Evolutionary conservation across 2,888 invertebrate species (phyloP), one percentile per base, ranked within the genome.

Genomic region (Megalurothrips usitatus): DNA sequence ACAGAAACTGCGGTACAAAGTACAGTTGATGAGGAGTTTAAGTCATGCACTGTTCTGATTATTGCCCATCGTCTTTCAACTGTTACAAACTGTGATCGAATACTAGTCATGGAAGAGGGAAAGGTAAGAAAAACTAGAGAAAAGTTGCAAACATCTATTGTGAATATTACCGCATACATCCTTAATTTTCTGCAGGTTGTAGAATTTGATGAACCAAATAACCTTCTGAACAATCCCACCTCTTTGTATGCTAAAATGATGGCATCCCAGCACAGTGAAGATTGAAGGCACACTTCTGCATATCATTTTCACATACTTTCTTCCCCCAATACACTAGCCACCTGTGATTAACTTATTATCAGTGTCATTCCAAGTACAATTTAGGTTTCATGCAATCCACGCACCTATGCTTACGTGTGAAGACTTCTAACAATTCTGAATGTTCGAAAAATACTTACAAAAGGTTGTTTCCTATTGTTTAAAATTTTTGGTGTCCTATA

Each of bases 41-140:
- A 85, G 6, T 86, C 89, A 75, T 90, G 90, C 84, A 92, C 92
- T 0, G 88, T 91, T 81, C 84, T 92, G n/a, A 89, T 90, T 58
- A 90, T 92, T 84, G 91, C 92, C 14, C 92, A 91, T 85, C 86
- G 91, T 81, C 85, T 92, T n/a, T 88, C 89, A 84, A 91, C 90
- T 19, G 89, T 91, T 19, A 85, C 88, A 68, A 85, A 86, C 4
- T 90, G 89, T 86, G 88, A 91, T 84, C 87, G 89, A 48, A 87
- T 91, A 79, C 85, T 91, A 79, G 88, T 91, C 43, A 87, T 92
- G 87, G 88, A 89, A 28, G 87, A 88, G 75, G 91, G 91, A 81
- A 87, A 82, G 83, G 85, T 85, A 81, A 79, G 82, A 9, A 75
- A 75, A 11, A 26, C 14, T 14, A 8, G 11, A 1, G 9, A 1